Conservation (phyloP, 2,888 invertebrate genomes). For the Adelphocoris suturalis region DNA sequence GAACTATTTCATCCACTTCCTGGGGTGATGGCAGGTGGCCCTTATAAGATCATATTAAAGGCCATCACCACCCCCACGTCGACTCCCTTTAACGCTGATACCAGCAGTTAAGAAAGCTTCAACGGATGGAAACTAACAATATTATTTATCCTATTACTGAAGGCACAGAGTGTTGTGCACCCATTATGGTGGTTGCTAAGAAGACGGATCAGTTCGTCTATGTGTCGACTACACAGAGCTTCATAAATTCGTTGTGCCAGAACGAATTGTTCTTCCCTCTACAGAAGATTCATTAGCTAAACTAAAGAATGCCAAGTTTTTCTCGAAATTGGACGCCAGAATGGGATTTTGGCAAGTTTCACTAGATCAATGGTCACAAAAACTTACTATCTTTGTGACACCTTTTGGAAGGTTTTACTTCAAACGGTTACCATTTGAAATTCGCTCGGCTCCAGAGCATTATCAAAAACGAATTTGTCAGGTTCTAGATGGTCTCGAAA, state of each 20-base stretch:
- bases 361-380: not conserved
- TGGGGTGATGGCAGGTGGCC: not conserved
- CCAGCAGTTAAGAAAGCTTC: not conserved
- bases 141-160: not conserved
- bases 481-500: not conserved
- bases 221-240: conserved; percentile 41
- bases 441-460: not conserved
- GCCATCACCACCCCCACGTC: not conserved
- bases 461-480: not conserved
- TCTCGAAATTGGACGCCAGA: not conserved
- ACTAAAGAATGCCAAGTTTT: not conserved
- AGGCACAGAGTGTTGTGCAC: conserved; percentile 25
- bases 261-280: conserved; percentile 54
- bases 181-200: not conserved
- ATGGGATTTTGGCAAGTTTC: not conserved
- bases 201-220: not conserved
- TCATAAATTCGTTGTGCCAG: conserved; percentile 34
- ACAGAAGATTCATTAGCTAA: not conserved
- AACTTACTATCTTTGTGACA: not conserved
- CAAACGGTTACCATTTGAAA: conserved; percentile 3
- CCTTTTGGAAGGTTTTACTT: conserved; percentile 31
- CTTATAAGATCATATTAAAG: not conserved
- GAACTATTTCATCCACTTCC: not conserved
- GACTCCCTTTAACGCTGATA: not conserved
- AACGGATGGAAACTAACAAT: not conserved